Evolutionary conservation across 2,113 vertebrate genomes (phyloP), one percentile per base, ranked within the genome.

Genomic region (Steatornis caripensis): DNA sequence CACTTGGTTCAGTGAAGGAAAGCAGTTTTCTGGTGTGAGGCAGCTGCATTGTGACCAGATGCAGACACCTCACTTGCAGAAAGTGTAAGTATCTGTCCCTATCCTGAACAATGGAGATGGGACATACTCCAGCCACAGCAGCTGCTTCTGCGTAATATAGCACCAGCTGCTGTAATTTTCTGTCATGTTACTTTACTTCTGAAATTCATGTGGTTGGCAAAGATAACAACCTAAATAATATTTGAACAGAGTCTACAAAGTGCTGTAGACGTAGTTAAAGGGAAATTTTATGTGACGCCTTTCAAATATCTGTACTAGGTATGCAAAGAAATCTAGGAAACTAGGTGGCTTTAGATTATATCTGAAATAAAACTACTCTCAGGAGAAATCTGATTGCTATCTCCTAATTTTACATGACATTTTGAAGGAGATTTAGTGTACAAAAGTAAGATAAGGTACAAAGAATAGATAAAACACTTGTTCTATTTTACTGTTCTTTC

Each of bases 31-130:
- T 62, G 37, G 19, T 72, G 65, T 68, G 71, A 72, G 30, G 37
- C 15, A 83, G 55, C 10, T 55, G 61, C 39, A 34, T 11, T 79
- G 32, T 46, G 46, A 37, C 48, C 57, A 54, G 41, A 51, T 23
- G 32, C 18, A 69, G 55, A 41, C 2, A 29, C 5, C 6, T 76
- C 24, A 43, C 6, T 51, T 0, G 0, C 46, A 68, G 45, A 24
- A 85, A 45, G 6, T 4, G 4, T 20, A 32, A 85, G 54, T 39
- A 37, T 43, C 24, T n/a, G 15, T 60, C 32, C 43, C 13, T 54
- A 2, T 29, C 18, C 29, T 64, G 37, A 75, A 46, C 18, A 15
- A 0, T 37, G 37, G 19, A 37, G 34, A 36, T 6, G 24, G 66
- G 24, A 88, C 34, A 24, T 3, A 48, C 3, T 53, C 53, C 49